Evolutionary conservation across 2,797 vertebrate species (phyloP).

Genomic region (Threskiornis aethiopicus): DNA sequence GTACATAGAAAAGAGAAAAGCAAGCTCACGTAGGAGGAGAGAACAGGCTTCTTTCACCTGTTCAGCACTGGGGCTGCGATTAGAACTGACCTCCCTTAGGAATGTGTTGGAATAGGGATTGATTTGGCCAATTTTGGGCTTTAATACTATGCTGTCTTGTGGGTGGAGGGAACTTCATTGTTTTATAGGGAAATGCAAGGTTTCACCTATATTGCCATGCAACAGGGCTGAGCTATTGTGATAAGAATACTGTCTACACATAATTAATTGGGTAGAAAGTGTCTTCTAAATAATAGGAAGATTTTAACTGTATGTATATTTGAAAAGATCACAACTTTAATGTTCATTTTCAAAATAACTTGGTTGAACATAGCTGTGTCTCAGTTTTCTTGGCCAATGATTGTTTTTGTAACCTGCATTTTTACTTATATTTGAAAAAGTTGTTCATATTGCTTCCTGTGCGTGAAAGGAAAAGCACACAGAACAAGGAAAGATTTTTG

Average conservation of each 20-base stretch:
- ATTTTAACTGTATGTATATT: not conserved
- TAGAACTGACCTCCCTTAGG: not conserved
- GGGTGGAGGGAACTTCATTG: not conserved
- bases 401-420: not conserved
- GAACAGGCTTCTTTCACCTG: not conserved
- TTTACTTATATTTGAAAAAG: not conserved
- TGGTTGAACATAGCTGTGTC: not conserved
- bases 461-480: not conserved
- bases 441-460: not conserved
- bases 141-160: accelerated
- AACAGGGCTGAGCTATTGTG: not conserved
- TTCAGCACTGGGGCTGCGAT: not conserved
- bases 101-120: not conserved
- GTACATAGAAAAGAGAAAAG: not conserved
- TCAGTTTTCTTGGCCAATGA: not conserved
- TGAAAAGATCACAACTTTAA: not conserved
- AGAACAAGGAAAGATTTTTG: not conserved
- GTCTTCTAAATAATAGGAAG: not conserved
- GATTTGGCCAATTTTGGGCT: not conserved
- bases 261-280: not conserved
- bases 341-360: not conserved
- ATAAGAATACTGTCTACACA: not conserved
- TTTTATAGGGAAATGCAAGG: not conserved
- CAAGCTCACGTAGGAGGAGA: not conserved
- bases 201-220: not conserved